Evolutionary conservation across 64 coral and sea anemone species (phyloP).

Genomic region (Dendronephthya gigantea): DNA sequence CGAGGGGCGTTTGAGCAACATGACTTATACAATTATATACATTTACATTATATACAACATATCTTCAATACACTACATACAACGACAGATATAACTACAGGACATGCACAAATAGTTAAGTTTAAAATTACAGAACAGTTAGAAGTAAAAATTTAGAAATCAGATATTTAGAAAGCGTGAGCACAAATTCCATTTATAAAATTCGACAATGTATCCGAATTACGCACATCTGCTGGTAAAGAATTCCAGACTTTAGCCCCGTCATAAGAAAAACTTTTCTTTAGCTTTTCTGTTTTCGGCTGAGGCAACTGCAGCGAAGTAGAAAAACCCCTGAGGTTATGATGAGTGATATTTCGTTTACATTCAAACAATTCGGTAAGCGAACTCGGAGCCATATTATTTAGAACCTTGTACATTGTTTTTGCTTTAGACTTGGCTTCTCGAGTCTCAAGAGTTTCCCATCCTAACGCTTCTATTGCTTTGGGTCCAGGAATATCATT

Average conservation of each 20-base stretch:
- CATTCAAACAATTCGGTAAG: too few species aligned
- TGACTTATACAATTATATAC: too few species aligned
- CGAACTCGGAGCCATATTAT: background rate
- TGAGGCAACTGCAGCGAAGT: background rate
- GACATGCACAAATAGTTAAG: too few species aligned
- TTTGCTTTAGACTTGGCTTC: background rate
- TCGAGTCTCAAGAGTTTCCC: background rate
- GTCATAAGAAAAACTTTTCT: constrained; percentile 18
- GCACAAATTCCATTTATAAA: constrained; percentile 13
- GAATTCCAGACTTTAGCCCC: constrained; percentile 27
- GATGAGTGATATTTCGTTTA: too few species aligned
- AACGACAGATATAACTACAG: too few species aligned
- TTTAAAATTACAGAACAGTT: too few species aligned
- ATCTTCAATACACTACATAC: too few species aligned
- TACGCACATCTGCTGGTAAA: background rate
- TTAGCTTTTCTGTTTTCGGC: background rate
- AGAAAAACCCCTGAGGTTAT: too few species aligned
- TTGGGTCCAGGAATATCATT: background rate
- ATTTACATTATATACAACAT: too few species aligned
- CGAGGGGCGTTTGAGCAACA: too few species aligned
- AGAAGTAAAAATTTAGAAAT: too few species aligned
- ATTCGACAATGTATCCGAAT: constrained; percentile 18
- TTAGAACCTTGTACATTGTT: background rate
- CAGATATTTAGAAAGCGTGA: background rate
- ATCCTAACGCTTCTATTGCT: background rate